Base-by-base conservation (phyloP, 35 echinoderm and acorn worm genomes). In the Diadema setosum region DNA sequence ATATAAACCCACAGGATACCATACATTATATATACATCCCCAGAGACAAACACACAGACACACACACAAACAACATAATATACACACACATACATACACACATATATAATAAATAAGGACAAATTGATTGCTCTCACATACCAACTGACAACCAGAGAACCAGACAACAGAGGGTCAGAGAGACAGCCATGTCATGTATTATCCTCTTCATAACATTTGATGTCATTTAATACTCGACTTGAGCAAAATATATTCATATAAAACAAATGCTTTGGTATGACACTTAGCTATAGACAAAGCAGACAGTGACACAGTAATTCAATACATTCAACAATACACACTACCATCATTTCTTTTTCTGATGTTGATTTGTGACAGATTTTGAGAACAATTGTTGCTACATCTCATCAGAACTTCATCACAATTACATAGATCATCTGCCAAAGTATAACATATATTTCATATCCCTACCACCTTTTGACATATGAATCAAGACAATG, bases 191-290 rank as follows among this genome's bases (percentile, higher is more conserved):
- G n/a, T n/a, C n/a, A n/a, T n/a, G n/a, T n/a, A n/a, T 67, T 34
- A 29, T 33, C 4, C 12, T 15, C 27, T 67, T 67, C 37, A 9
- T 33, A 67, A 67, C 63, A 67, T 14, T 27, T 67, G 2, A 67
- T 33, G 63, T n/a, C n/a, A 67, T 67, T 67, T 67, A 67, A 67
- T 67, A 67, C 63, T 33, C 18, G 27, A 60, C 37, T 67, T 32
- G 30, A 67, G 37, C 63, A 67, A 67, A 67, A 67, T 67, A 67
- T 67, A 67, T 67, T 67, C 63, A 67, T 67, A 67, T 67, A 67
- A 67, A 67, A 67, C 27, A 67, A 67, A 67, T 67, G 63, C 63
- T 67, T 67, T 67, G 63, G 63, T 67, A 67, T 67, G 37, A 67
- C 63, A 67, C 25, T 15, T 67, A 67, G 5, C 63, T 67, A 33